Percentiles rank a stretch among this genome's conserved stretches.
Conservation (phyloP, 1,140 invertebrate genomes). For the Heliothis virescens region DNA sequence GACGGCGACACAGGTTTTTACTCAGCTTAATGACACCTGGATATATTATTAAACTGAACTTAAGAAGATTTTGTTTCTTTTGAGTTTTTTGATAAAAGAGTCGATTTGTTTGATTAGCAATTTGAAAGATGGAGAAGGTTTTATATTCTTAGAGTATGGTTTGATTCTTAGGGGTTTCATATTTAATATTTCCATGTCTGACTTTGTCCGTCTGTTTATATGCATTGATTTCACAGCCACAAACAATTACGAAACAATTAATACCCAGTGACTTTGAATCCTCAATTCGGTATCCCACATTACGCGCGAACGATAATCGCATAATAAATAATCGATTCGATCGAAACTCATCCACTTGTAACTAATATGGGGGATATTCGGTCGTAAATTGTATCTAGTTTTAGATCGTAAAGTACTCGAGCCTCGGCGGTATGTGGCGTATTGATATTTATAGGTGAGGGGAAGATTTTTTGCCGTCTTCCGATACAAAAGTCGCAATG, state of each 20-base stretch:
- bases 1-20: conserved; percentile 34
- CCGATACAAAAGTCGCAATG: conserved; percentile 26
- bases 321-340: conserved; percentile 46
- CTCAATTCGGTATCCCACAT: conserved; percentile 47
- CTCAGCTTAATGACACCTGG: conserved; percentile 21
- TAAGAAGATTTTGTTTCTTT: conserved; percentile 9
- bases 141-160: not conserved
- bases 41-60: conserved; percentile 17
- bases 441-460: conserved; percentile 36
- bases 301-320: conserved; percentile 42
- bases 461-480: conserved; percentile 28
- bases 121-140: not conserved
- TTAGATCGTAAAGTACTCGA: conserved; percentile 45
- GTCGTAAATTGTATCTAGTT: conserved; percentile 49
- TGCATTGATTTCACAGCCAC: not conserved
- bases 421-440: conserved; percentile 16
- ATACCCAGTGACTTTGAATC: conserved; percentile 1
- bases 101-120: not conserved
- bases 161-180: not conserved
- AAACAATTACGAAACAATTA: conserved; percentile 15
- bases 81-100: not conserved
- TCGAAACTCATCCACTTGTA: conserved; percentile 46
- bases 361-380: conserved; percentile 44
- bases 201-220: no score
- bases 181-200: no score